Base-by-base conservation (phyloP, 2,888 invertebrate genomes). In the Leucophenga montana region DNA sequence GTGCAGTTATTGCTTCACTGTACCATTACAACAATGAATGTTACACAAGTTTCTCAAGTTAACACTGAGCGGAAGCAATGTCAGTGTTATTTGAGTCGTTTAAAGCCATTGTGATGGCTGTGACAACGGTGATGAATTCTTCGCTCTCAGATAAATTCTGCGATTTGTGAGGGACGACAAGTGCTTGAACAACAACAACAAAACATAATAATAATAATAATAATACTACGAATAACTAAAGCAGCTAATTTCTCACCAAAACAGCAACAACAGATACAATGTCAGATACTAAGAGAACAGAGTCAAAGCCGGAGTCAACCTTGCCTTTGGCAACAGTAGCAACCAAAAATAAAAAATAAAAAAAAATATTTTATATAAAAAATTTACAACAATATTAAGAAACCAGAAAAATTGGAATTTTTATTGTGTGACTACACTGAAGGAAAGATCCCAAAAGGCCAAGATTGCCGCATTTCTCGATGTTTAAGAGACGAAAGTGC, bases 211-310 rank as follows among this genome's bases (percentile, higher is more conserved):
- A 81, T 78, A 50, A 73, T 22, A 71, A 69, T 66, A 70, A 71
- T 48, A 33, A 78, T 71, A 73, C 80, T 74, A 75, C 83, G 81
- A 84, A 81, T 81, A 81, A 81, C 83, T 81, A 76, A 81, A 81
- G 82, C 81, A 81, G 81, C 81, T 81, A 81, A 84, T 81, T 81
- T 81, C 81, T 84, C 81, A 81, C 83, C 79, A 72, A 75, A 81
- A 81, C 76, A 3, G 16, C 20, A 73, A 76, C 16, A 27, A 71
- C 59, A 67, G 13, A 27, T 53, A 62, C 31, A 68, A 57, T 59
- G 59, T 72, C 59, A 67, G 50, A 68, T 53, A 48, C 39, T 70
- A 16, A 70, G 68, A 66, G 67, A 67, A 62, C 33, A 33, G 20
- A 59, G 44, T 39, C 9, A 73, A 66, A 39, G 39, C 39, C 27